Base-by-base conservation (phyloP, 2,113 vertebrate species). In the Boulengeromyrus knoepffleri region DNA sequence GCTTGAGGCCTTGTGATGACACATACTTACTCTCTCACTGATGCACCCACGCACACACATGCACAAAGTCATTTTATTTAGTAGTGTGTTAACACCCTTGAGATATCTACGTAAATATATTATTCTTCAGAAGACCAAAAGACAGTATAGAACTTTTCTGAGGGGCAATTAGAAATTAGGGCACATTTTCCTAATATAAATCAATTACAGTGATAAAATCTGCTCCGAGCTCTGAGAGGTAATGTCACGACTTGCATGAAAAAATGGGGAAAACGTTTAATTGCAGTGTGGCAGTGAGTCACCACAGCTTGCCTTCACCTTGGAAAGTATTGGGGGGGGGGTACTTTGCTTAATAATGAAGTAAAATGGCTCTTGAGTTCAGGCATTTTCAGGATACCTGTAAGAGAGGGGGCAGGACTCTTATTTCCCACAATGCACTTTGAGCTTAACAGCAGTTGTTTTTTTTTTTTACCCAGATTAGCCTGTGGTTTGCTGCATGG, bases 41-140 rank as follows among this genome's bases (percentile, higher is more conserved):
- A n/a, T 4, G 9, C 74, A 39, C 6, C 31, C 85, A 87, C 6
- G 6, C 5, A 9, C 50, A 36, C 50, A 87, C 53, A 49, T 52
- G 88, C 47, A 90, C 53, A 89, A 27, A 12, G 56, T 87, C 87
- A 90, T 90, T 87, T 86, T 89, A 90, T 89, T 91, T 90, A 70
- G 88, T 74, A 84, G 89, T 84, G 89, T 80, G 84, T 91, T 86
- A 83, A 62, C 31, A 70, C 85, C 85, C 88, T 88, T 84, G 87
- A 90, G 74, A 87, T 58, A 47, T 31, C 46, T 80, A 62, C 87
- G 49, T 88, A 42, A 85, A 87, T 88, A 83, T 87, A 92, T 90
- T 89, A 87, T 89, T 90, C 80, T 90, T 42, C n/a, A 77, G 39
- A 49, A 87, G 86, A 90, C 90, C 88, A 74, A 91, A 89, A 90